A percentile compares a stretch with the other conserved stretches of the same genome.
Conservation (phyloP, 2,797 vertebrate genomes). For the Oryzias sinensis region DNA sequence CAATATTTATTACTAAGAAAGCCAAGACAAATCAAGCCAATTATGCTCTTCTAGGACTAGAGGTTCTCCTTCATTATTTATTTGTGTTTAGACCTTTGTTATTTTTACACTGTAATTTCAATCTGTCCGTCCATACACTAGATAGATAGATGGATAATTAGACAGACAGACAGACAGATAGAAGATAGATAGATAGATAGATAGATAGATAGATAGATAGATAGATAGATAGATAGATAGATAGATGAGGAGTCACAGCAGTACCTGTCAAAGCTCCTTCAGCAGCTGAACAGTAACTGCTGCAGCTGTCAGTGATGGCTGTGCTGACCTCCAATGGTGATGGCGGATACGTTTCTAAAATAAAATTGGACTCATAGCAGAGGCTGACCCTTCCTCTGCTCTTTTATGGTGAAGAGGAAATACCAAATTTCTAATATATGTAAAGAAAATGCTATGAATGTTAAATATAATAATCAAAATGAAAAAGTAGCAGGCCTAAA, state of each 20-base stretch:
- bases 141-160: too few relatives aligned
- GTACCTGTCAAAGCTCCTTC: conserved; percentile 9
- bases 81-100: too few relatives aligned
- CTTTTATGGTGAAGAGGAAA: conserved; percentile 66
- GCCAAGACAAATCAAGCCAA: conserved; percentile 52
- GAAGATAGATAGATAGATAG: too few relatives aligned
- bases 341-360: conserved; percentile 26
- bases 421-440: conserved; percentile 80
- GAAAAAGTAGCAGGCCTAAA: too few relatives aligned
- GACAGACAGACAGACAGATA: too few relatives aligned
- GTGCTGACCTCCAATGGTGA: conserved; percentile 18
- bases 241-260: too few relatives aligned
- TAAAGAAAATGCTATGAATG: conserved; percentile 82
- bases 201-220: too few relatives aligned
- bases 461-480: conserved; percentile 43
- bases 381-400: conserved; percentile 21
- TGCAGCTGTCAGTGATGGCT: conserved; percentile 2
- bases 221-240: too few relatives aligned
- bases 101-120: too few relatives aligned
- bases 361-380: conserved; percentile 41
- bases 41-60: conserved; percentile 23
- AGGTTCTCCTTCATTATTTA: background rate
- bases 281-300: conserved; percentile 34
- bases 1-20: conserved; percentile 52
- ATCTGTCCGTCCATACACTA: too few relatives aligned